Evolutionary conservation across 64 coral and sea anemone species (phyloP).

Genomic region (Montipora foliosa): DNA sequence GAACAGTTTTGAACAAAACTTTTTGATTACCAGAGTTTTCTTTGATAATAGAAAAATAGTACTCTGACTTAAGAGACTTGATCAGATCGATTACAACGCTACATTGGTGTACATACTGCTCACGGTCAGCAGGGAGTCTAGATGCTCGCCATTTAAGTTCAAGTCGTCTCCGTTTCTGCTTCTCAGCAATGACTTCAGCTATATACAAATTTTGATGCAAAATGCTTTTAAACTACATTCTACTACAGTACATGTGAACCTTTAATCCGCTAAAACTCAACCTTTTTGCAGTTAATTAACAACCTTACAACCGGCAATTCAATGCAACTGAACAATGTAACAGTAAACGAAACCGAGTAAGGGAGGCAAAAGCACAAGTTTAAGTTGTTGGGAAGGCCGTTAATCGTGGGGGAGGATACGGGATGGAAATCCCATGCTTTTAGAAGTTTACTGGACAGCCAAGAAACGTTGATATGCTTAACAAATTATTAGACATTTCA

Average conservation of each 20-base stretch:
- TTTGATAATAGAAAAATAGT: too few species aligned
- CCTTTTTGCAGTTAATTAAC: too few species aligned
- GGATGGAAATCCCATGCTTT: not conserved
- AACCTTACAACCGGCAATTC: too few species aligned
- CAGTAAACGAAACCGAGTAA: not conserved
- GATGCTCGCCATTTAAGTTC: slow-evolving; percentile 4
- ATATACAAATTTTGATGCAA: not conserved
- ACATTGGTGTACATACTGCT: not conserved
- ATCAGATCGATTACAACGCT: too few species aligned
- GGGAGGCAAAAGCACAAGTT: not conserved
- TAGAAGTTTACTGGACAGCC: slow-evolving; percentile 12
- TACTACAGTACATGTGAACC: too few species aligned
- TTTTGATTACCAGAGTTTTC: too few species aligned
- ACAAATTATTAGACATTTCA: slow-evolving; percentile 28
- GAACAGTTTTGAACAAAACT: not conserved
- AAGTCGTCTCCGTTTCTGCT: not conserved
- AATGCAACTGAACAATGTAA: too few species aligned
- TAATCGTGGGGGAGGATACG: not conserved
- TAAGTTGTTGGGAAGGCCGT: not conserved
- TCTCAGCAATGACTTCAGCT: not conserved
- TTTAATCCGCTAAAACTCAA: too few species aligned
- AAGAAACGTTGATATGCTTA: slow-evolving; percentile 17
- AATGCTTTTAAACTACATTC: too few species aligned
- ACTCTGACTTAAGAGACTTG: too few species aligned
- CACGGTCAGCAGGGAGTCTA: not conserved